Conservation (phyloP, 2,888 invertebrate species). For the Trilocha varians region DNA sequence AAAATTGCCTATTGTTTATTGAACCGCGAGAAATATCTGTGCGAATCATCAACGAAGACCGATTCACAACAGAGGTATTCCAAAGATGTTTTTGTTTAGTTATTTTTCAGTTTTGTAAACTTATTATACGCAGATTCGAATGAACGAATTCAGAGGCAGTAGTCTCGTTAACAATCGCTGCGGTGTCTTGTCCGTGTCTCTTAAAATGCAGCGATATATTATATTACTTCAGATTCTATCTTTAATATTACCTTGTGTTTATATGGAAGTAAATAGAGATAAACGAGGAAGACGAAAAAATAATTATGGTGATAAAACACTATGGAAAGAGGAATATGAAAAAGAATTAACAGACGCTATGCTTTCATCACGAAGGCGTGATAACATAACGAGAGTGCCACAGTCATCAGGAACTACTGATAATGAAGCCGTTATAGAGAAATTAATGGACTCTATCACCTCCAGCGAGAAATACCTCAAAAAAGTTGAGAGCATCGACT, state of each 20-base stretch:
- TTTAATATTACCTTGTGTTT: slow-evolving; percentile 22
- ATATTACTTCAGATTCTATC: slow-evolving; percentile 22
- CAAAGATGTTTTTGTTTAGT: slow-evolving; percentile 37
- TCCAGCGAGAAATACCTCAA: slow-evolving; percentile 61
- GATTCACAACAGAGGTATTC: slow-evolving; percentile 27
- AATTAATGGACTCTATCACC: slow-evolving; percentile 53
- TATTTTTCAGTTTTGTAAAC: slow-evolving; percentile 36
- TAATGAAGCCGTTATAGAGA: slow-evolving; percentile 53
- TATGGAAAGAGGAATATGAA: slow-evolving; percentile 64
- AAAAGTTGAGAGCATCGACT: slow-evolving; percentile 61
- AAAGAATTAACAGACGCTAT: slow-evolving; percentile 53
- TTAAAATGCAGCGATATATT: slow-evolving; percentile 33
- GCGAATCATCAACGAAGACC: slow-evolving; percentile 25
- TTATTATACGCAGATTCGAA: slow-evolving; percentile 9
- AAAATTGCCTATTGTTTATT: slow-evolving; percentile 19
- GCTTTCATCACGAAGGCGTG: slow-evolving; percentile 30
- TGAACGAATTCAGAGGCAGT: slow-evolving; percentile 8
- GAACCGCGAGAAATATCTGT: slow-evolving; percentile 25
- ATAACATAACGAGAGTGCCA: slow-evolving; percentile 37
- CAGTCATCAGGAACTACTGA: slow-evolving; percentile 30
- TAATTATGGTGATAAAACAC: slow-evolving; percentile 32
- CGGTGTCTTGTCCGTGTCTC: slow-evolving; percentile 26
- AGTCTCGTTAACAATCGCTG: slow-evolving; percentile 7
- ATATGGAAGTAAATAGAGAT: slow-evolving; percentile 23
- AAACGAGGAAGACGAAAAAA: slow-evolving; percentile 32